Evolutionary conservation across 1,140 invertebrate species (phyloP).

Genomic region (Galendromus occidentalis): DNA sequence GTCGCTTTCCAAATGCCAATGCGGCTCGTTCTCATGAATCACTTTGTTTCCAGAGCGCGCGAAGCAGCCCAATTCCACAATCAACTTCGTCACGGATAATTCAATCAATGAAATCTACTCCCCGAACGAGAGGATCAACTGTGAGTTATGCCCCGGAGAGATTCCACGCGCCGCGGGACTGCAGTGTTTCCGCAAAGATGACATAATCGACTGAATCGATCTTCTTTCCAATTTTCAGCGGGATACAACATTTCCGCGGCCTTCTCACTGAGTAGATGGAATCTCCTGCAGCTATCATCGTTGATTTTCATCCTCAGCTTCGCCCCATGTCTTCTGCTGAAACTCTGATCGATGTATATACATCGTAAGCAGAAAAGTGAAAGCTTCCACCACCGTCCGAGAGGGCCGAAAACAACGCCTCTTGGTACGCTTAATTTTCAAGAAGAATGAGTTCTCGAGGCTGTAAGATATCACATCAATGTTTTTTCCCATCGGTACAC

Average conservation of each 20-base stretch:
- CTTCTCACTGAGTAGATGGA: not conserved
- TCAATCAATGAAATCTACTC: not conserved
- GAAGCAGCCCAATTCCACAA: not conserved
- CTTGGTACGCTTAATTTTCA: not conserved
- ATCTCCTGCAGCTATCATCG: not conserved
- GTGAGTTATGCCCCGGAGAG: not conserved
- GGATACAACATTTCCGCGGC: not conserved
- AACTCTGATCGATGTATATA: not conserved
- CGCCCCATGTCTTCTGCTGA: not conserved
- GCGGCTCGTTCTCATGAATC: not conserved
- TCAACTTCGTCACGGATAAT: not conserved
- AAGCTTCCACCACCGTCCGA: not conserved
- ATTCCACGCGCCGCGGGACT: not conserved
- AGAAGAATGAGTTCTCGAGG: too few species aligned
- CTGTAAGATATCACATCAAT: too few species aligned
- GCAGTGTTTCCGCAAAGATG: not conserved
- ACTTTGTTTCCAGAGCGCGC: not conserved
- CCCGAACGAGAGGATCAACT: not conserved
- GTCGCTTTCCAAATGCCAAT: not conserved
- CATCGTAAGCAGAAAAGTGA: not conserved
- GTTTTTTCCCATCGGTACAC: too few species aligned
- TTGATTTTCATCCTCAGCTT: not conserved
- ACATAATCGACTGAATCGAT: not conserved
- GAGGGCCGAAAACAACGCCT: not conserved
- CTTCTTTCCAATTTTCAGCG: not conserved